Base-by-base conservation (phyloP, 2,888 invertebrate species). In the Oscheius myriophilus region DNA sequence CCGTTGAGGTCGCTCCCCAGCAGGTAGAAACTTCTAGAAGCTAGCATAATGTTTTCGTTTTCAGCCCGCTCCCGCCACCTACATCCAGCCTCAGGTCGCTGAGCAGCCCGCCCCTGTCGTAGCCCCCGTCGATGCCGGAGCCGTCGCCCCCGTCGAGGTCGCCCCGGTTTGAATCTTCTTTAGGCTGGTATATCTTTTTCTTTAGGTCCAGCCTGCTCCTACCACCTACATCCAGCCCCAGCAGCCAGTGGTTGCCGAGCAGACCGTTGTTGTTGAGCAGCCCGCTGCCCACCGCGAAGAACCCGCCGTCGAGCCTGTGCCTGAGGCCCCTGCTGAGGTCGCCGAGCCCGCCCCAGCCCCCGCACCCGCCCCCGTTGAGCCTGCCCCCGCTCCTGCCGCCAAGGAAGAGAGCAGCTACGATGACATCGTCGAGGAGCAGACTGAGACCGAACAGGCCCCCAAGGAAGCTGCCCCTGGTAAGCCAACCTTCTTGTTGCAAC, bases 371-470 rank as follows among this genome's bases (percentile, higher is more conserved):
- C 23, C 26, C 14, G 52, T 52, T 26, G 52, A 52, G 26, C 11
- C 26, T 33, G 43, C 39, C 18, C 45, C 54, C n/a, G 43, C 66
- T 0, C 58, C 58, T 26, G 49, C 49, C 49, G 49, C 49, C 49
- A 61, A 49, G 71, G 77, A 72, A 53, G 81, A 81, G 70, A 71
- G 71, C 71, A 76, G 75, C 26, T 81, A 81, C 72, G 81, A 81
- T 65, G 81, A 81, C 67, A 73, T 80, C 57, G 75, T 76, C 52
- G 78, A 79, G 64, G 81, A 81, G 59, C 75, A 76, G 62, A 71
- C 72, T 33, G 14, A 33, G 33, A 33, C 33, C 33, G 33, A 33
- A 33, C 33, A 33, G 33, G 33, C 33, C 3, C 33, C 61, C 53
- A 54, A 54, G 16, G 53, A 54, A n/a, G 23, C 53, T 12, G 53